Percentiles rank a stretch among this genome's conserved stretches.
Conservation (phyloP, 2,888 invertebrate genomes). For the Aporophyla lueneburgensis region DNA sequence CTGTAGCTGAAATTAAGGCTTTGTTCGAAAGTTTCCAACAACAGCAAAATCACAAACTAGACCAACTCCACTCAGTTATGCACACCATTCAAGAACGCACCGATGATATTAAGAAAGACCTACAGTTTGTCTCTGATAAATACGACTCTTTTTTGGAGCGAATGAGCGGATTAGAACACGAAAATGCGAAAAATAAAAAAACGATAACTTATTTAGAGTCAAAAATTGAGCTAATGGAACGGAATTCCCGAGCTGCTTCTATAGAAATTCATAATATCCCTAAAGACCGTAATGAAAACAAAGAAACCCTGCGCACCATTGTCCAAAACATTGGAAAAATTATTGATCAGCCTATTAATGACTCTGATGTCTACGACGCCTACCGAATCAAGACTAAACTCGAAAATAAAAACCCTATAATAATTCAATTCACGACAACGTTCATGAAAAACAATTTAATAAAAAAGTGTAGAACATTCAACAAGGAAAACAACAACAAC, state of each 20-base stretch:
- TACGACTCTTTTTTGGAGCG: too few relatives aligned
- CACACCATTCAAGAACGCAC: neutral
- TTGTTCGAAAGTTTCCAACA: neutral
- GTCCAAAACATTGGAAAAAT: neutral
- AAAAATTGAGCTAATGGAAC: neutral
- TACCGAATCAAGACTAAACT: too few relatives aligned
- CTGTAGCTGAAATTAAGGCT: neutral
- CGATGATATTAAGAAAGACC: neutral
- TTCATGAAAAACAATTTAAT: too few relatives aligned
- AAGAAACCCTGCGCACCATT: neutral
- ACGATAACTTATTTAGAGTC: neutral
- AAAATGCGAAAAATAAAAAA: too few relatives aligned
- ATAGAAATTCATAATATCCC: slow-evolving; percentile 1
- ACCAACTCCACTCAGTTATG: neutral
- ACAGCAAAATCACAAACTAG: neutral
- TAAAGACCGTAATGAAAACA: neutral
- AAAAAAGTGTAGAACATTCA: too few relatives aligned
- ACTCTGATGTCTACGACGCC: too few relatives aligned
- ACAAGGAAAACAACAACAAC: too few relatives aligned
- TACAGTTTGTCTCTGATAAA: neutral
- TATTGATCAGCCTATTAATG: neutral
- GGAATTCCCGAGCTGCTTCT: neutral
- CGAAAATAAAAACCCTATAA: too few relatives aligned
- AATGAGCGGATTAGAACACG: too few relatives aligned
- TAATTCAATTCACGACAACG: too few relatives aligned